Conservation (phyloP, 2,113 vertebrate genomes). For the Malurus alboscapulatus region DNA sequence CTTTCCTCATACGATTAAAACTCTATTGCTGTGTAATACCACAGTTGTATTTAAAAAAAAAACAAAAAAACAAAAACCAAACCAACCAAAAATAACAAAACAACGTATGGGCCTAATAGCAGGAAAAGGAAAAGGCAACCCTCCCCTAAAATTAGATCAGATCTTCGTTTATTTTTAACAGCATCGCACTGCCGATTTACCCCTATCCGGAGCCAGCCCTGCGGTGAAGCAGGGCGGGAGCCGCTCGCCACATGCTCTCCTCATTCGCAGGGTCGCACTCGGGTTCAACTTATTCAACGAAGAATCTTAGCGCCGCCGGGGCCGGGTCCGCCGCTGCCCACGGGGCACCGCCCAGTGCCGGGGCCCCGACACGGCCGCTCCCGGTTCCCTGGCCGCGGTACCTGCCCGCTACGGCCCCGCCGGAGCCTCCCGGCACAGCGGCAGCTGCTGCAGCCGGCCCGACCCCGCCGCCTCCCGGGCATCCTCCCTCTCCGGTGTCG, state of each 20-base stretch:
- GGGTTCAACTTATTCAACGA: background rate
- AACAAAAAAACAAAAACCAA: too few relatives aligned
- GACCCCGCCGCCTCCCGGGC: background rate
- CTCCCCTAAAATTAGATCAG: background rate
- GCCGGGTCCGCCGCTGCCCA: background rate
- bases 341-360: background rate
- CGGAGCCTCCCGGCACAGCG: background rate
- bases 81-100: too few relatives aligned
- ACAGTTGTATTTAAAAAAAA: background rate
- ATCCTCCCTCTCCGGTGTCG: background rate
- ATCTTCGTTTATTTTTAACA: background rate
- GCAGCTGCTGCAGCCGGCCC: background rate
- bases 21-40: background rate
- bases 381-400: background rate
- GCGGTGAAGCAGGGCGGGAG: background rate
- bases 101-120: rapidly evolving
- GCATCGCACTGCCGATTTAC: background rate
- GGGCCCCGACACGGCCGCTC: background rate
- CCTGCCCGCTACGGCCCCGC: background rate
- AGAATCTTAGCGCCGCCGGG: too few relatives aligned
- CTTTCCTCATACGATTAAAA: background rate
- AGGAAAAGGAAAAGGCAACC: background rate
- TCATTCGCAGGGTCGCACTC: rapidly evolving
- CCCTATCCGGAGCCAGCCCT: background rate
- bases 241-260: background rate